phyloP scores from a whole-genome alignment of 1,140 invertebrate species.

The Tetranychus urticae region DNA sequence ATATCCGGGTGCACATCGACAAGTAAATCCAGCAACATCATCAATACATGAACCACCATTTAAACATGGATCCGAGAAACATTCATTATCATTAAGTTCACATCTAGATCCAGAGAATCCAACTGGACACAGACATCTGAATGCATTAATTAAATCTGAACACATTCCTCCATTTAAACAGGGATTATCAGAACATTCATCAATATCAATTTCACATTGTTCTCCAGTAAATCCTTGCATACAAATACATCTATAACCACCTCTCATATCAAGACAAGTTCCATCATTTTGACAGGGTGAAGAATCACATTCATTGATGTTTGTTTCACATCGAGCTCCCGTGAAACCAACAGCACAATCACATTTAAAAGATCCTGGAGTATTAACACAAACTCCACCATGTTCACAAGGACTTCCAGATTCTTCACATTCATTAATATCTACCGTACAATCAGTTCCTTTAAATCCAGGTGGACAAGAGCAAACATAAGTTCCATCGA shows the following conservation, averaged over 20 bases:
- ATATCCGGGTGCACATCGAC: conserved; percentile 51
- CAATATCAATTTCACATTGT: conserved; percentile 27
- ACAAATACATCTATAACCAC: conserved; percentile 42
- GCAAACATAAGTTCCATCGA: conserved; percentile 80
- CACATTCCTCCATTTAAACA: conserved; percentile 77
- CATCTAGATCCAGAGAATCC: conserved; percentile 40
- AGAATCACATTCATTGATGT: conserved; percentile 80
- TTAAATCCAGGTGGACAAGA: conserved; percentile 75
- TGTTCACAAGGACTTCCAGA: conserved; percentile 24
- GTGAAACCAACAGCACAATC: conserved; percentile 78
- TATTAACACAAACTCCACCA: conserved; percentile 53
- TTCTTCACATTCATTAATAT: conserved; percentile 89
- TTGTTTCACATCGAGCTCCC: conserved; percentile 67
- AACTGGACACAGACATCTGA: conserved; percentile 36
- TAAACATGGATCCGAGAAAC: conserved; percentile 52
- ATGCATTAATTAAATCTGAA: conserved; percentile 65
- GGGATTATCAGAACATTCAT: conserved; percentile 63
- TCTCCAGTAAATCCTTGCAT: conserved; percentile 5
- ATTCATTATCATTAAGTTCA: conserved; percentile 58
- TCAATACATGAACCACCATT: conserved; percentile 47
- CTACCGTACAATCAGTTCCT: conserved; percentile 68
- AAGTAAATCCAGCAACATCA: conserved; percentile 25
- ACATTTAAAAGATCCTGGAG: conserved; percentile 70
- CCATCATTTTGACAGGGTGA: conserved; percentile 76
- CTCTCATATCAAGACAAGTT: conserved; percentile 70